A percentile compares a stretch with the other conserved stretches of the same genome.
Evolutionary conservation across 2,797 vertebrate genomes (phyloP).

Genomic region (Craterocephalus amniculus): DNA sequence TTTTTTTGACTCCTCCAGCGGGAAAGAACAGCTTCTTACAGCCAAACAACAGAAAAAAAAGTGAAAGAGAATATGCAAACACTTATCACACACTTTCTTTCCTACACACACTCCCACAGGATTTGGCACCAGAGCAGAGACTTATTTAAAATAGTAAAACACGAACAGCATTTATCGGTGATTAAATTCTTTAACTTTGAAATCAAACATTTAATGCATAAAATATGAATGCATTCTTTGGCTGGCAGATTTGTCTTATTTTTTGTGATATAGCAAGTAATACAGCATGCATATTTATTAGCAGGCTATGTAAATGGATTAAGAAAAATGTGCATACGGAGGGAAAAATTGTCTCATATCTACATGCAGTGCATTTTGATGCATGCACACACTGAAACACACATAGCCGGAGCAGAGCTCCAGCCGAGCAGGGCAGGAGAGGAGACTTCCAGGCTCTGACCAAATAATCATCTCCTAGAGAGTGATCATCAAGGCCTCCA

Average conservation of each 20-base stretch:
- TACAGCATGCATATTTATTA: constrained; percentile 60
- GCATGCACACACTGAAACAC: constrained; percentile 27
- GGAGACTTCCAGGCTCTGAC: constrained; percentile 74
- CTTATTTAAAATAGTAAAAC: constrained; percentile 37
- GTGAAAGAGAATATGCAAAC: constrained; percentile 41
- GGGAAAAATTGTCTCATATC: constrained; percentile 41
- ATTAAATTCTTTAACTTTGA: constrained; percentile 43
- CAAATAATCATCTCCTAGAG: constrained; percentile 81
- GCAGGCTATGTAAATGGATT: constrained; percentile 39
- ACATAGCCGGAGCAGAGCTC: constrained; percentile 59
- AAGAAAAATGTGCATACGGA: constrained; percentile 26
- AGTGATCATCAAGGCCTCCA: constrained; percentile 79
- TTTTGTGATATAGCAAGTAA: constrained; percentile 1
- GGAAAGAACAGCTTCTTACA: constrained; percentile 38
- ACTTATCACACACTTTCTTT: constrained; percentile 19
- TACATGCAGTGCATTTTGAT: constrained; percentile 17
- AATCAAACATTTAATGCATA: constrained; percentile 54
- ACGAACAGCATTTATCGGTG: constrained; percentile 47
- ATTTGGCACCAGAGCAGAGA: constrained; percentile 41
- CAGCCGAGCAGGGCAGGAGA: constrained; percentile 70
- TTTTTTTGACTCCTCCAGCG: constrained; percentile 44
- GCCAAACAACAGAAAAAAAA: constrained; percentile 49
- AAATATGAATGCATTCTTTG: constrained; percentile 44
- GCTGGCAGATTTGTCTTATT: constrained; percentile 9
- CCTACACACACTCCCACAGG: neutral